These are phyloP conservation scores for Pardalotus punctatus DNA, from an alignment of 2,113 vertebrate species.

Conservation along the genomic window DNA sequence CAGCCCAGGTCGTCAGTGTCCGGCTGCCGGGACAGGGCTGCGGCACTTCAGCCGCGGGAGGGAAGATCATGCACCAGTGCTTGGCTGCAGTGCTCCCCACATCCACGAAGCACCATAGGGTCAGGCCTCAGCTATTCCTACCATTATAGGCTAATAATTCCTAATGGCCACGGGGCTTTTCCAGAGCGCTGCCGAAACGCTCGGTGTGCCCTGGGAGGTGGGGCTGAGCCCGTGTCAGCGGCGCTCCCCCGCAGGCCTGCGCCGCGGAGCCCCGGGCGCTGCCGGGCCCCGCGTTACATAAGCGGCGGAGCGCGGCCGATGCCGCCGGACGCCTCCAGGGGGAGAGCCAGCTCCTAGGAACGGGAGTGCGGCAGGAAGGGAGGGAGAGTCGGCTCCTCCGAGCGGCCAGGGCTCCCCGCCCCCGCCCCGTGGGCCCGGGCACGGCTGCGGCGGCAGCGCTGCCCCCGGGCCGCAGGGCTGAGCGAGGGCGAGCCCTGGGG, in stretches of 20 bases:
- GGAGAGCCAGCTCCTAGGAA: background rate
- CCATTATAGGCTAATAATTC: too few relatives aligned
- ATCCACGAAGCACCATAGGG: accelerated
- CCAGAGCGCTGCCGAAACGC: accelerated
- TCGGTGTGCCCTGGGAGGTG: accelerated
- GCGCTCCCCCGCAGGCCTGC: background rate
- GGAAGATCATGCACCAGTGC: accelerated
- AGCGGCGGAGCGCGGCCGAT: background rate
- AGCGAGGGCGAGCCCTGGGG: too few relatives aligned
- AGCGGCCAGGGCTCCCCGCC: too few relatives aligned
- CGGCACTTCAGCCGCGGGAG: accelerated
- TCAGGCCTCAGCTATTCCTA: background rate
- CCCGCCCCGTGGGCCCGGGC: background rate
- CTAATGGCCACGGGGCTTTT: too few relatives aligned
- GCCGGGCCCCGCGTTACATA: background rate
- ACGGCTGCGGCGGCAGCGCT: accelerated
- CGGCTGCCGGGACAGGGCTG: background rate
- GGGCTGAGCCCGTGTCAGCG: accelerated
- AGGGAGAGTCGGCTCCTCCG: too few relatives aligned
- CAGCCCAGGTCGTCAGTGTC: accelerated
- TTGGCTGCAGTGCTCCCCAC: background rate
- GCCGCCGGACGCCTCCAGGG: constrained; percentile 14
- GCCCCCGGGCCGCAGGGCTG: background rate
- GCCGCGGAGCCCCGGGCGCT: background rate
- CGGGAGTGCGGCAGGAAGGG: background rate